Percentiles rank a stretch among this genome's conserved stretches.
Conservation (phyloP, 2,113 vertebrate species). For the Passer domesticus region DNA sequence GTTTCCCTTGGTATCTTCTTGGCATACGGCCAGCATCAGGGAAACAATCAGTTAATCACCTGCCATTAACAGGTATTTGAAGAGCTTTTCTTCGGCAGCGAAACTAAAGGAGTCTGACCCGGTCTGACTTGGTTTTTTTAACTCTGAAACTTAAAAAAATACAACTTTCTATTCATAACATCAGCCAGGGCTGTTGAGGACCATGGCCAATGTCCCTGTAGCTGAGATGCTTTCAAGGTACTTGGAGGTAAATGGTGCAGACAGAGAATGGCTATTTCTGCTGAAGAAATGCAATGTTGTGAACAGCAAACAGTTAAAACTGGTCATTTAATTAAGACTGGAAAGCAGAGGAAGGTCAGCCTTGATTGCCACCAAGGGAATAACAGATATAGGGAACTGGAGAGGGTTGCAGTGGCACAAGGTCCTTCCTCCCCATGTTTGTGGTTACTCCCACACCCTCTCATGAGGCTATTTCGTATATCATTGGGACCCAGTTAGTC, state of each 20-base stretch:
- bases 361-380: background rate
- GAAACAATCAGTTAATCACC: no score
- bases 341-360: background rate
- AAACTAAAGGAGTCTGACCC: no score
- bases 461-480: fast-evolving
- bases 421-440: background rate
- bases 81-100: no score
- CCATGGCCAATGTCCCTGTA: background rate
- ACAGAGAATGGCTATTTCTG: background rate
- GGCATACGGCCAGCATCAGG: no score
- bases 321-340: background rate
- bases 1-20: no score
- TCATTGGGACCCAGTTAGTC: background rate
- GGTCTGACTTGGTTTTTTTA: no score
- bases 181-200: background rate
- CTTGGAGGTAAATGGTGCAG: fast-evolving
- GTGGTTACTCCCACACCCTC: background rate
- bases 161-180: no score
- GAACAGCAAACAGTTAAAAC: background rate
- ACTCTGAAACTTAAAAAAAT: no score
- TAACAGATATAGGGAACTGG: background rate
- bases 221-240: background rate
- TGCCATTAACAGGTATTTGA: no score
- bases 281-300: background rate
- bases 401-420: background rate